Evolutionary conservation across 2,113 vertebrate species (phyloP).

Genomic region (Grammomys surdaster): DNA sequence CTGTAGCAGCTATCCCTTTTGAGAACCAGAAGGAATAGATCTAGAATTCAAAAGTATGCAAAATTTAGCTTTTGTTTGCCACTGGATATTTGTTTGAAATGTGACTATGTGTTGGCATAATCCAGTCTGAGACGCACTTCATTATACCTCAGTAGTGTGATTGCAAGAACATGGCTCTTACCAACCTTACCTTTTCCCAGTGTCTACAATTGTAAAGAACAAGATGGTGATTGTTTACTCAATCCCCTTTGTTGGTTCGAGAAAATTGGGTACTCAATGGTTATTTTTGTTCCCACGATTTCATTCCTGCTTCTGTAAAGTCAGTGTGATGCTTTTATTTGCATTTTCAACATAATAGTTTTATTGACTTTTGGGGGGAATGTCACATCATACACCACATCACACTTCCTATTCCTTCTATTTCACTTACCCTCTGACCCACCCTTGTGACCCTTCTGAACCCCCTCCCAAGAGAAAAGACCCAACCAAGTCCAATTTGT

Average conservation of each 20-base stretch:
- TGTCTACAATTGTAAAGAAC: not conserved
- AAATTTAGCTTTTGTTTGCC: not conserved
- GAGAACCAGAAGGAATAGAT: not conserved
- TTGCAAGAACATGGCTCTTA: not conserved
- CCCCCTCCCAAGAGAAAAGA: not conserved
- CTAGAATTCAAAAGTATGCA: not conserved
- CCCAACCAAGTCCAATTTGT: not conserved
- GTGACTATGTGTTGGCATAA: not conserved
- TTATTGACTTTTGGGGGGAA: not conserved
- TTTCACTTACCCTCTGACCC: not conserved
- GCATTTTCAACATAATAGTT: not conserved
- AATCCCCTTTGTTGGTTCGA: not conserved
- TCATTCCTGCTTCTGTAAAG: not conserved
- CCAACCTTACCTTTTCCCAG: not conserved
- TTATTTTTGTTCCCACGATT: not conserved
- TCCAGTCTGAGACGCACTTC: not conserved
- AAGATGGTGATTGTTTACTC: not conserved
- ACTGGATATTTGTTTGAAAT: not conserved
- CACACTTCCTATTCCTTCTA: not conserved
- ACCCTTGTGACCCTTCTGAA: not conserved
- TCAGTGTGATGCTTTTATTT: not conserved
- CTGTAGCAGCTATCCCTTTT: not conserved
- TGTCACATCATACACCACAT: not conserved
- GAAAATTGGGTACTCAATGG: not conserved
- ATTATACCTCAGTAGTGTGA: not conserved